A percentile compares a stretch with the other conserved stretches of the same genome.
These are phyloP conservation scores for Holacanthella duospinosa DNA, from an alignment of 2,888 invertebrate genomes.

Conservation along the genomic window DNA sequence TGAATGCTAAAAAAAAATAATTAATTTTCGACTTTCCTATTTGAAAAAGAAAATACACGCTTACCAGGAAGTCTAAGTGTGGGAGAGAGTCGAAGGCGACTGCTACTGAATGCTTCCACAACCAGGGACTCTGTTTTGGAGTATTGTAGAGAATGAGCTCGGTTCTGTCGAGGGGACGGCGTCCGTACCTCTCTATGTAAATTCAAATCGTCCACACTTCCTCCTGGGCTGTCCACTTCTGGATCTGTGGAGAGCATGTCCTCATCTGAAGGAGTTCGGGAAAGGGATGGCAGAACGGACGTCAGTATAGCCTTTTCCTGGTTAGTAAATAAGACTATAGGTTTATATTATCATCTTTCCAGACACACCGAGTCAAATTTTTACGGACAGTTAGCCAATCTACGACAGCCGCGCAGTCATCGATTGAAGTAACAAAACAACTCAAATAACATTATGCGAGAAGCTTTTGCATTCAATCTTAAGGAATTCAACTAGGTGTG, in stretches of 20 bases:
- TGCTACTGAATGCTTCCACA: conserved; percentile 13
- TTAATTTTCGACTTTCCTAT: no score
- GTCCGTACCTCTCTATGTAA: conserved; percentile 19
- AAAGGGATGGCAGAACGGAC: conserved; percentile 65
- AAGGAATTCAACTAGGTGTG: no score
- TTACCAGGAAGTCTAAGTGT: conserved; percentile 17
- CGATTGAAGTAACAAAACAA: no score
- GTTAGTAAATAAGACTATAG: neutral
- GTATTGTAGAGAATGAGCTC: conserved; percentile 32
- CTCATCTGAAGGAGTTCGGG: conserved; percentile 76
- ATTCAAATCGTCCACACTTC: conserved; percentile 48
- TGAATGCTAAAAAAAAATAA: no score
- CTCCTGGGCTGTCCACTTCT: conserved; percentile 59
- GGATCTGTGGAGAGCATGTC: conserved; percentile 60
- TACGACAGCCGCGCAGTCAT: no score
- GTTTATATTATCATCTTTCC: neutral
- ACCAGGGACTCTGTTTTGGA: conserved; percentile 27
- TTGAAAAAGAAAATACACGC: no score
- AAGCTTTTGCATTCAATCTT: no score
- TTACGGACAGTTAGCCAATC: neutral
- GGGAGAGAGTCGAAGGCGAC: conserved; percentile 18
- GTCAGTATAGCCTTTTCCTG: conserved; percentile 72
- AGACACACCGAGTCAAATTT: no score
- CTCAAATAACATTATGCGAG: neutral
- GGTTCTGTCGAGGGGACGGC: conserved; percentile 24